A percentile compares a stretch with the other conserved stretches of the same genome.
Evolutionary conservation across 2,113 vertebrate genomes (phyloP).

Genomic region (Ursus arctos): DNA sequence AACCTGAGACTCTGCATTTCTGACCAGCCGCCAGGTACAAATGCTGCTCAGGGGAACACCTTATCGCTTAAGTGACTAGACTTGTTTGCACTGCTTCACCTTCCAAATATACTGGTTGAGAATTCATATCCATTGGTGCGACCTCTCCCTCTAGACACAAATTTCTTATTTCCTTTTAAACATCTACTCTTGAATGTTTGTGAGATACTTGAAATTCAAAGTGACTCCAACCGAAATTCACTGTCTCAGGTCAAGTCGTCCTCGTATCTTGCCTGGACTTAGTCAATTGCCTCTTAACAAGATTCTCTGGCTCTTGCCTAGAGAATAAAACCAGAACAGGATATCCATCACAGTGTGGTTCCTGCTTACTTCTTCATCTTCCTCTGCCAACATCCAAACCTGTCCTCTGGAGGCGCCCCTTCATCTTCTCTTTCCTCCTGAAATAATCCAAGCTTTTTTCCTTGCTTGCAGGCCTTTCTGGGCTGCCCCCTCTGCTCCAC

Average conservation of each 20-base stretch:
- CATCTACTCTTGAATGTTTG: background rate
- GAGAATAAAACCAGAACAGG: background rate
- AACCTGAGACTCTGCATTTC: background rate
- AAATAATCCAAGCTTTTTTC: background rate
- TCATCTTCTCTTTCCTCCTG: background rate
- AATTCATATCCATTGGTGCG: background rate
- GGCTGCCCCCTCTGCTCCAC: background rate
- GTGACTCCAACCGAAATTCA: background rate
- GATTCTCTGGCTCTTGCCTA: background rate
- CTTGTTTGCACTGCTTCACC: background rate
- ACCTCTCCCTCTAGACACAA: background rate
- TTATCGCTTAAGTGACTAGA: background rate
- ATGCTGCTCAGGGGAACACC: background rate
- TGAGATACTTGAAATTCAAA: slow-evolving; percentile 12
- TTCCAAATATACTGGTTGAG: background rate
- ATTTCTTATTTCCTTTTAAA: background rate
- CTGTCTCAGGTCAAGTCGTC: background rate
- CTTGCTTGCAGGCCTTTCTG: background rate
- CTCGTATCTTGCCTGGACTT: background rate
- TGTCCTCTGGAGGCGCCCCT: background rate
- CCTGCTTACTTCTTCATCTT: background rate
- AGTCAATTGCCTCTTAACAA: background rate
- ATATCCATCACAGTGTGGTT: background rate
- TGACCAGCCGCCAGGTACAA: background rate
- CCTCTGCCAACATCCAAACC: background rate